Evolutionary conservation across 64 coral and sea anemone species (phyloP), one percentile per base, ranked within the genome.

Genomic region (Acropora yongei): DNA sequence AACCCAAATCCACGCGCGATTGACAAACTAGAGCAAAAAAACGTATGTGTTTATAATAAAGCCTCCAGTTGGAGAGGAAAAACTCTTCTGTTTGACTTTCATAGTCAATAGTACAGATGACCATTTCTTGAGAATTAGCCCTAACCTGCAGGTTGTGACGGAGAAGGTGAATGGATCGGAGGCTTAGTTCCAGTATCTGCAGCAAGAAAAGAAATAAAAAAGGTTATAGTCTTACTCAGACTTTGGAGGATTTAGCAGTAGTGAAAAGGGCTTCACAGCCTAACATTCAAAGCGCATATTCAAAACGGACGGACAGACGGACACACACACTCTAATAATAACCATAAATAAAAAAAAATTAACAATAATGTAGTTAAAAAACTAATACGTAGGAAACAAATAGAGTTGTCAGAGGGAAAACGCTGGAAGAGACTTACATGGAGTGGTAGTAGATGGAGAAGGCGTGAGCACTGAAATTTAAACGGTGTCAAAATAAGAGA

Each of bases 1-100:
- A 91, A 14, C 65, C 89, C 63, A 91, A 47, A 41, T 91, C 89
- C 2, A 91, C 71, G 4, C 69, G 47, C 17, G 60, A 73, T 3
- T 45, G 78, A 40, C 83, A 86, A 49, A 92, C 90, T 92, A 19
- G 48, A 78, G 19, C 5, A 45, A 3, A 8, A 48, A 57, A 76
- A 55, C 51, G 10, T 5, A 7, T 55, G 5, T 5, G 6, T 55
- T 55, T 55, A 55, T 7, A 55, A 55, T 53, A 53, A 53, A 7
- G 51, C 10, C 51, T 5, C 10, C 51, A 55, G 51, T 55, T 10
- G 10, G 10, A 10, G 5, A 4, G 5, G 10, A 55, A 55, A 55
- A 55, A 7, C 10, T 55, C 51, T 55, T 55, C 6, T 55, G 51
- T 10, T 10, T 10, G 6, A 55, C 51, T 55, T 6, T 10, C 10